Percentiles rank a stretch among this genome's conserved stretches.
Conservation (phyloP, 2,888 invertebrate species). For the Xylota segnis region DNA sequence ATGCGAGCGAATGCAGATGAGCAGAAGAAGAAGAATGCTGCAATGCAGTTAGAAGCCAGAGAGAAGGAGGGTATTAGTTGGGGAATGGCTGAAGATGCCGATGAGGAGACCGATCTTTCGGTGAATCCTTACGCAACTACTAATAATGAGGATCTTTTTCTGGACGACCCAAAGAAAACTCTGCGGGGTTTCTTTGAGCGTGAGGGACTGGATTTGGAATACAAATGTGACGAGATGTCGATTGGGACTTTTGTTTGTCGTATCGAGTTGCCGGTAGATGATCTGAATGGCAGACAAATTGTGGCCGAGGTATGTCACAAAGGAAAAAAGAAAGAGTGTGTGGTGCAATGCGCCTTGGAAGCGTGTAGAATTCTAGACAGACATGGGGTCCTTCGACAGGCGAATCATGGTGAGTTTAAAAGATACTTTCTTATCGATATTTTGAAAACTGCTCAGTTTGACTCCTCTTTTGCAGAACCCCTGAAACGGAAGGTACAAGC, state of each 20-base stretch:
- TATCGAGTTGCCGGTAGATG: constrained; percentile 92
- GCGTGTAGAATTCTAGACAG: constrained; percentile 96
- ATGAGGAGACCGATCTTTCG: constrained; percentile 91
- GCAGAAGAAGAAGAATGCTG: constrained; percentile 85
- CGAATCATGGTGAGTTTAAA: constrained; percentile 90
- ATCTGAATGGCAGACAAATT: constrained; percentile 90
- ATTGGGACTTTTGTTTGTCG: constrained; percentile 95
- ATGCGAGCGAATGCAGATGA: constrained; percentile 82
- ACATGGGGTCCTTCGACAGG: constrained; percentile 93
- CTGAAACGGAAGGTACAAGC: constrained; percentile 91
- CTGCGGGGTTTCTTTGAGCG: constrained; percentile 97
- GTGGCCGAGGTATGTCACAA: constrained; percentile 94
- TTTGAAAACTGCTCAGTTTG: not conserved
- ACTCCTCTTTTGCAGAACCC: constrained; percentile 86
- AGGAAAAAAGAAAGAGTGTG: constrained; percentile 97
- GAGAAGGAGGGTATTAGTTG: constrained; percentile 93
- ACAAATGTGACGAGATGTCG: constrained; percentile 94
- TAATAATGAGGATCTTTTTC: constrained; percentile 94
- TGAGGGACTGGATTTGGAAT: constrained; percentile 93
- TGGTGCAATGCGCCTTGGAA: constrained; percentile 96
- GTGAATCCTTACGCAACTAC: constrained; percentile 94
- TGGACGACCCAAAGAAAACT: constrained; percentile 98
- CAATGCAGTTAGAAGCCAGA: constrained; percentile 82
- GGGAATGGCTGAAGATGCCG: constrained; percentile 97
- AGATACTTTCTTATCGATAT: constrained; percentile 3